Evolutionary conservation across 2,888 invertebrate species (phyloP).

Genomic region (Lasioglossum calceatum): DNA sequence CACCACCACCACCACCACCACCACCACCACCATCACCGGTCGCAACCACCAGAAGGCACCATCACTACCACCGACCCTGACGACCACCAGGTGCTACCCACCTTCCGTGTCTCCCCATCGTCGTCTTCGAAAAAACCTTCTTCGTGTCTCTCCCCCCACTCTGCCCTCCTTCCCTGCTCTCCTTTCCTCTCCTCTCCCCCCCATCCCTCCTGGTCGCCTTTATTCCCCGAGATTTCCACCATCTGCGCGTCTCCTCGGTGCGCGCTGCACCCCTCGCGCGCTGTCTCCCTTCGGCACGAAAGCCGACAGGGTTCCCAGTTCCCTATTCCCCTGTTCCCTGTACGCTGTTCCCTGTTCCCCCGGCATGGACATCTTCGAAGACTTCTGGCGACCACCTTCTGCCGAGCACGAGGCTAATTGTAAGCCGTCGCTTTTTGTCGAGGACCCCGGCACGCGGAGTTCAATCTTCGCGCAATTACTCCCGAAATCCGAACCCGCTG

Average conservation of each 20-base stretch:
- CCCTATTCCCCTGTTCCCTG: neutral
- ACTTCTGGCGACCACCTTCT: constrained; percentile 64
- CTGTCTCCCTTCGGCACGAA: constrained; percentile 30
- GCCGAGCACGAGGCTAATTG: constrained; percentile 57
- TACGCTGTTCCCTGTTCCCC: neutral
- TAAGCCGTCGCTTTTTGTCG: constrained; percentile 2
- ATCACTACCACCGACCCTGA: constrained; percentile 71
- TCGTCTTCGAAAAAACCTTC: constrained; percentile 69
- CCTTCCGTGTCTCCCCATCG: constrained; percentile 76
- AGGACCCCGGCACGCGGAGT: neutral
- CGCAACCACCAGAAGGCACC: constrained; percentile 71
- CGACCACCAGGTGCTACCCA: constrained; percentile 81
- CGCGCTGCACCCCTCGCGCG: constrained; percentile 60
- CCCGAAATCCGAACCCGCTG: neutral
- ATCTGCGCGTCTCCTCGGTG: constrained; percentile 72
- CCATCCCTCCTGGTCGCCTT: constrained; percentile 55
- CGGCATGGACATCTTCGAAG: constrained; percentile 19
- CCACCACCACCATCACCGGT: constrained; percentile 57
- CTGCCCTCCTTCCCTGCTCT: constrained; percentile 23
- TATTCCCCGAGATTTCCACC: constrained; percentile 79
- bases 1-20: constrained; percentile 63
- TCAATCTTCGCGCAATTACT: constrained; percentile 10
- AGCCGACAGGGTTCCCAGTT: constrained; percentile 14
- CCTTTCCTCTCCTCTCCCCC: constrained; percentile 24
- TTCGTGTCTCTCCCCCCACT: constrained; percentile 39